Evolutionary conservation across 2,113 vertebrate genomes (phyloP).

Genomic region (Melanostigma gelatinosum): DNA sequence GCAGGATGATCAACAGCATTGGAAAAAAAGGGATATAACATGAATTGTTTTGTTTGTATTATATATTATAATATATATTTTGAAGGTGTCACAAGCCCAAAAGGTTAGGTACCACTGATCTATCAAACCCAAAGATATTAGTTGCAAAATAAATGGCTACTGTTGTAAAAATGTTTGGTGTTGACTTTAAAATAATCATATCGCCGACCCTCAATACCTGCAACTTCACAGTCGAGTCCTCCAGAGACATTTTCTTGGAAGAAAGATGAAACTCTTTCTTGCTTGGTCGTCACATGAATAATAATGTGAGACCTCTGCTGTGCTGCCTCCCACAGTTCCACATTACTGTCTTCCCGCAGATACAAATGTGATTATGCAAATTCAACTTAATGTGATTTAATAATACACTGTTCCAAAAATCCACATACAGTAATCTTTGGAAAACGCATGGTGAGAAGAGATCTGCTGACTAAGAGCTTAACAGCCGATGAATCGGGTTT

Average conservation of each 20-base stretch:
- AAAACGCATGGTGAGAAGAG: slow-evolving; percentile 19
- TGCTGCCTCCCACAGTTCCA: slow-evolving; percentile 29
- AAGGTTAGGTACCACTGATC: neutral
- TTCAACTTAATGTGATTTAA: slow-evolving; percentile 18
- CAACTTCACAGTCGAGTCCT: neutral
- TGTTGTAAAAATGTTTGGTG: neutral
- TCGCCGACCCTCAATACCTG: neutral
- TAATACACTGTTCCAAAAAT: neutral
- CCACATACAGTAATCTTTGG: neutral
- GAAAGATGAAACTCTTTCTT: slow-evolving; percentile 13
- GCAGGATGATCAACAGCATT: neutral
- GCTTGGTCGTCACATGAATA: slow-evolving; percentile 12
- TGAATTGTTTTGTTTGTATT: neutral
- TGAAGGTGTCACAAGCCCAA: neutral
- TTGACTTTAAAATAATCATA: neutral
- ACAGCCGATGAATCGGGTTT: slow-evolving; percentile 27
- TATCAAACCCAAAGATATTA: neutral
- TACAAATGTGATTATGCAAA: slow-evolving; percentile 33
- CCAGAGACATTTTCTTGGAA: slow-evolving; percentile 11
- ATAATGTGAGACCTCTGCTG: neutral
- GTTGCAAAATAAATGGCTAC: neutral
- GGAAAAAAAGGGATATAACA: neutral
- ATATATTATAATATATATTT: neutral
- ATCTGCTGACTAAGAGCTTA: slow-evolving; percentile 32
- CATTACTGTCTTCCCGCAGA: slow-evolving; percentile 30